Conservation (phyloP, 2,113 vertebrate genomes). For the Tursiops truncatus region DNA sequence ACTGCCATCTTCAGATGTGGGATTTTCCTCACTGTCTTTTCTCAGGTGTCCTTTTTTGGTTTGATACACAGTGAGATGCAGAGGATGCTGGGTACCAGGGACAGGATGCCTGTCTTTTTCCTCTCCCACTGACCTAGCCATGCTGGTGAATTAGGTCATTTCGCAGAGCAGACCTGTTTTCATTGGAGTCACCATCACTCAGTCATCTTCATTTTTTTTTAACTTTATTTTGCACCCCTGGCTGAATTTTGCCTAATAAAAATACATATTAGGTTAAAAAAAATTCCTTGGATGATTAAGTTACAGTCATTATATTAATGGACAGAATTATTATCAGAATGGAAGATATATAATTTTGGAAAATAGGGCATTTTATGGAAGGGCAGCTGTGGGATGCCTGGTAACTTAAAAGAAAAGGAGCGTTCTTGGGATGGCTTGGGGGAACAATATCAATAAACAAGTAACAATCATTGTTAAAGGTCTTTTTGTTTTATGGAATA, state of each 20-base stretch:
- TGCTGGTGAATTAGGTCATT: background rate
- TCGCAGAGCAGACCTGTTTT: background rate
- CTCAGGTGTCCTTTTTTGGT: background rate
- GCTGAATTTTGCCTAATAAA: background rate
- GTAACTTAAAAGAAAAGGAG: background rate
- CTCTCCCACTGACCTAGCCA: background rate
- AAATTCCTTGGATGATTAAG: background rate
- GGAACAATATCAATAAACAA: background rate
- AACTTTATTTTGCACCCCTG: background rate
- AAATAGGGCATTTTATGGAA: background rate
- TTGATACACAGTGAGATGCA: background rate
- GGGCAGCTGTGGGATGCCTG: background rate
- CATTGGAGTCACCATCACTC: background rate
- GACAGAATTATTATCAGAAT: background rate
- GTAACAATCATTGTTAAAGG: background rate
- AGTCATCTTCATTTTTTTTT: background rate
- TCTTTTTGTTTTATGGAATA: background rate
- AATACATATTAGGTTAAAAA: background rate
- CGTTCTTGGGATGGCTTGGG: background rate
- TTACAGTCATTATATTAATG: background rate
- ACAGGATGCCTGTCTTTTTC: background rate
- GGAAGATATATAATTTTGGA: background rate
- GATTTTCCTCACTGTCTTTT: background rate
- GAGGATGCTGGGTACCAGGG: background rate
- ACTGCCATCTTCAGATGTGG: background rate